A percentile compares a stretch with the other conserved stretches of the same genome.
Evolutionary conservation across 2,113 vertebrate species (phyloP).

Genomic region (Thamnophis sirtalis): DNA sequence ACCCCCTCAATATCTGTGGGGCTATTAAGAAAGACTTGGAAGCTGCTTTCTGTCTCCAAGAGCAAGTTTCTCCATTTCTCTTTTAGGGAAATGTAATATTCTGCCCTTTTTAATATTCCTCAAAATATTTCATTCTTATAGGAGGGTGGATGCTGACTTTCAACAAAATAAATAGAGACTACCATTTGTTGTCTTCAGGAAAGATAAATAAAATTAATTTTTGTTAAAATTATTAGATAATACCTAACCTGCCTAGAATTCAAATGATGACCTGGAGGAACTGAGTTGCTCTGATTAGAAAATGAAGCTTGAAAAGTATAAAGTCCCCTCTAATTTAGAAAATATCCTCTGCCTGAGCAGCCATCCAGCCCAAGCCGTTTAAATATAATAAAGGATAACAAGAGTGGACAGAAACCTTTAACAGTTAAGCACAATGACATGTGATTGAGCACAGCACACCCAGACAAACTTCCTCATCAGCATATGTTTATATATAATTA

Average conservation of each 20-base stretch:
- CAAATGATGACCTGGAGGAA: background rate
- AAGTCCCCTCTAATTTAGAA: background rate
- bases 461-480: background rate
- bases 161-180: background rate
- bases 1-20: too few species aligned
- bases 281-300: background rate
- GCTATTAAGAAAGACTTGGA: too few species aligned
- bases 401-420: background rate
- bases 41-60: too few species aligned
- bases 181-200: background rate
- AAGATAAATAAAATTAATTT: background rate
- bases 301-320: background rate
- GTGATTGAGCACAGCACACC: background rate
- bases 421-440: background rate
- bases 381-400: background rate
- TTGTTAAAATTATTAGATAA: background rate
- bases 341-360: background rate
- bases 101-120: too few species aligned
- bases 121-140: too few species aligned
- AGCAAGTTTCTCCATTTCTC: too few species aligned
- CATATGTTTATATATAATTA: background rate
- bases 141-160: too few species aligned
- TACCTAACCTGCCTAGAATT: background rate
- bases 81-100: too few species aligned
- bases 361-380: background rate